Evolutionary conservation across 1,140 invertebrate species (phyloP).

Genomic region (Ephestia elutella): DNA sequence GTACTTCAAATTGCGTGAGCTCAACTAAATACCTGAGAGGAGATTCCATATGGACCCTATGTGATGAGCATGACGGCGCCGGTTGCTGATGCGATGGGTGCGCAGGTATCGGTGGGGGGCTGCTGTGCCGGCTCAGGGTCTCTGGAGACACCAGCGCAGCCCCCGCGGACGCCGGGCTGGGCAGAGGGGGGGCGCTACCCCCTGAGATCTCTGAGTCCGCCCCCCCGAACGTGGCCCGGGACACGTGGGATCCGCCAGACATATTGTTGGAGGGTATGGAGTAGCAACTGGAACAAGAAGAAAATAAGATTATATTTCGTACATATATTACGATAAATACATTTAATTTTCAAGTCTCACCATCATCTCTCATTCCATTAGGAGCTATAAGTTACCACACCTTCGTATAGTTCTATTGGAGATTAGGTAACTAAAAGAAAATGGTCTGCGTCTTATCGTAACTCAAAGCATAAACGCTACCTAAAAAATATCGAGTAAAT

Average conservation of each 20-base stretch:
- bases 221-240: constrained; percentile 61
- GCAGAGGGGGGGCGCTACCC: constrained; percentile 68
- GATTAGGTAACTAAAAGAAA: no score
- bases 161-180: constrained; percentile 81
- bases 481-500: no score
- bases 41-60: constrained; percentile 67
- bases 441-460: no score
- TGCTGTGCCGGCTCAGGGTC: constrained; percentile 73
- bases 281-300: constrained; percentile 71
- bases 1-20: no score
- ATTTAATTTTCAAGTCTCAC: no score
- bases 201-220: constrained; percentile 54
- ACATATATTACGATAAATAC: no score
- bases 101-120: constrained; percentile 61
- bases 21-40: constrained; percentile 48
- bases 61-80: constrained; percentile 68
- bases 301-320: neutral
- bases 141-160: constrained; percentile 85
- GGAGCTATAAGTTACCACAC: no score
- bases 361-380: no score
- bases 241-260: constrained; percentile 75
- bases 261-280: constrained; percentile 77
- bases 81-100: constrained; percentile 60
- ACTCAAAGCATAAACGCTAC: no score
- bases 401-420: no score